Conservation (phyloP, 2,113 vertebrate genomes). For the Paraplagusia blochii region DNA sequence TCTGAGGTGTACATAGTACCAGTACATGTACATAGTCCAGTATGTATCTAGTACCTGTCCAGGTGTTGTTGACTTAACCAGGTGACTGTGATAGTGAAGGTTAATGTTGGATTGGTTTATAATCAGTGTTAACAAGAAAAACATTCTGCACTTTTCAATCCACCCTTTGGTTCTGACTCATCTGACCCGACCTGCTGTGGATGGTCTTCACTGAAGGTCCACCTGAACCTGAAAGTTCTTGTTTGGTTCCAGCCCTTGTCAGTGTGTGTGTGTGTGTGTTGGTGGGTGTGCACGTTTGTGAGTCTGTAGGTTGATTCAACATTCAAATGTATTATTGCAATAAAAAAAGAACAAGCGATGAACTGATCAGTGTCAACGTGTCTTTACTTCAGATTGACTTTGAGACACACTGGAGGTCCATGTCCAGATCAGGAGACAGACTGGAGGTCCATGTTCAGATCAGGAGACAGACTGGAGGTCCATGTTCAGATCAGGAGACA, state of each 20-base stretch:
- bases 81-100: slow-evolving; percentile 48
- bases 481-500: no score
- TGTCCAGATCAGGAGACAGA: no score
- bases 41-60: slow-evolving; percentile 36
- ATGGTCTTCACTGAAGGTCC: no score
- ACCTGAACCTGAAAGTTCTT: no score
- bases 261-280: slow-evolving; percentile 8
- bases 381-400: slow-evolving; percentile 8
- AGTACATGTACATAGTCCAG: slow-evolving; percentile 45
- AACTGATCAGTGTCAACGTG: slow-evolving; percentile 20
- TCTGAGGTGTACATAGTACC: slow-evolving; percentile 61
- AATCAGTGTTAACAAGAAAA: slow-evolving; percentile 4
- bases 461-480: no score
- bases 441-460: no score
- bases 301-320: slow-evolving; percentile 46
- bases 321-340: slow-evolving; percentile 74
- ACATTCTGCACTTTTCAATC: slow-evolving; percentile 35
- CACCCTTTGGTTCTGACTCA: slow-evolving; percentile 19
- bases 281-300: slow-evolving; percentile 22
- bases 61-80: slow-evolving; percentile 37
- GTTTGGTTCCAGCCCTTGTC: no score
- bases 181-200: no score
- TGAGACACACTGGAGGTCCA: neutral
- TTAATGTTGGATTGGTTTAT: slow-evolving; percentile 39
- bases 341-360: slow-evolving; percentile 64